A percentile compares a stretch with the other conserved stretches of the same genome.
phyloP scores from a whole-genome alignment of 2,888 invertebrate genomes.

The Ephialtes manifestator region DNA sequence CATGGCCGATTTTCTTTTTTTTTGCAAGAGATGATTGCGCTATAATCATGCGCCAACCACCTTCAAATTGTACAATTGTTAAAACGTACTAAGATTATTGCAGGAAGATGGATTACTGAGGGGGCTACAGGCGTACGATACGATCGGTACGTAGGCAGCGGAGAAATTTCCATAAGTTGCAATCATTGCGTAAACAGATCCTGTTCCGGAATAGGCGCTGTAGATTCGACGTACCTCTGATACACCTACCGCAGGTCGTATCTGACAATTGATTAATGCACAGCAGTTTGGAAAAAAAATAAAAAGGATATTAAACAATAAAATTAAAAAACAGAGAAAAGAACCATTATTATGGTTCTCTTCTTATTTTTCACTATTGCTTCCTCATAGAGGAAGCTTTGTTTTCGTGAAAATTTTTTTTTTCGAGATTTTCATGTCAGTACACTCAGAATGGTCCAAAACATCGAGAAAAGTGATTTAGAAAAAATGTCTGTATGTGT shows the following conservation, averaged over 20 bases:
- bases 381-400: too few species aligned
- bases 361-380: too few species aligned
- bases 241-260: conserved; percentile 75
- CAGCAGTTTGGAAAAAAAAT: conserved; percentile 16
- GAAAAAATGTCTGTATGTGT: too few species aligned
- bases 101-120: conserved; percentile 86
- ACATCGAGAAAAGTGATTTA: too few species aligned
- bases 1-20: too few species aligned
- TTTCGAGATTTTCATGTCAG: too few species aligned
- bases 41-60: conserved; percentile 3
- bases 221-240: conserved; percentile 86
- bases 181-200: conserved; percentile 88
- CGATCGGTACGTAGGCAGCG: conserved; percentile 90
- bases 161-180: conserved; percentile 86
- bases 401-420: too few species aligned
- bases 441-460: too few species aligned
- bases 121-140: conserved; percentile 90
- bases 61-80: not conserved
- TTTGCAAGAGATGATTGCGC: not conserved
- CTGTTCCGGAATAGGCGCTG: conserved; percentile 89
- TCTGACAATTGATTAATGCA: conserved; percentile 74
- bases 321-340: too few species aligned
- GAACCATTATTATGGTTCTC: too few species aligned
- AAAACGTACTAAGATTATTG: conserved; percentile 87
- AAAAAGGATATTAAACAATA: conserved; percentile 4